Evolutionary conservation across 2,113 vertebrate species (phyloP), one percentile per base, ranked within the genome.

Genomic region (Bombycilla garrulus): DNA sequence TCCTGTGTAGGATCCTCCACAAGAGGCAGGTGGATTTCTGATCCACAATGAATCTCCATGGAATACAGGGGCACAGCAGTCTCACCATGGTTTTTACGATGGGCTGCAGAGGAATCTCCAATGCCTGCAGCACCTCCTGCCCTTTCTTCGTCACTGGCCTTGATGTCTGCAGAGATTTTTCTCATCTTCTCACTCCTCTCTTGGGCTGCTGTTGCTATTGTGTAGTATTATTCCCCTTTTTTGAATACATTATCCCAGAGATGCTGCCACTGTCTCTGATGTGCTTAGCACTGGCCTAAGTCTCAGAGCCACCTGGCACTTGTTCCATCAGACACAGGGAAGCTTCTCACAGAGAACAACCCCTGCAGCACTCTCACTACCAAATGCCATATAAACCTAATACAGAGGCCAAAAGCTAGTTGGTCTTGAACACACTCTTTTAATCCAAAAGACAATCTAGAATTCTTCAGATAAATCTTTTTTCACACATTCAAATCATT

Each of bases 321-420:
- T 33, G 24, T 44, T 64, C 15, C 56, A 11, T 58, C 2, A 6
- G 21, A 45, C 28, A 44, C 1, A 7, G 18, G 12, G 24, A 61
- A 62, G 15, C 15, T 42, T 87, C 60, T 87, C n/a, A n/a, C 16
- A 48, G 10, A 87, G 3, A 15, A 9, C 50, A 70, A 22, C 6
- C 5, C 9, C 13, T 18, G 19, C 9, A 51, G 25, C 0, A 1
- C 4, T 11, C 8, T 17, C 9, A 3, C 50, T 51, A 65, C 24
- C 10, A 84, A 81, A 61, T 12, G 14, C 11, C 50, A 65, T 14
- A 23, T 14, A 84, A 87, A 58, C 2, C 4, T 1, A 58, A 42
- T 10, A 44, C 3, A 57, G 64, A 56, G 16, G 16, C 67, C 4
- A 3, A 74, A 83, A 78, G 8, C 28, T 23, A 79, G 61, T 8